Evolutionary conservation across 2,113 vertebrate species (phyloP), one percentile per base, ranked within the genome.

Genomic region (Gavia stellata): DNA sequence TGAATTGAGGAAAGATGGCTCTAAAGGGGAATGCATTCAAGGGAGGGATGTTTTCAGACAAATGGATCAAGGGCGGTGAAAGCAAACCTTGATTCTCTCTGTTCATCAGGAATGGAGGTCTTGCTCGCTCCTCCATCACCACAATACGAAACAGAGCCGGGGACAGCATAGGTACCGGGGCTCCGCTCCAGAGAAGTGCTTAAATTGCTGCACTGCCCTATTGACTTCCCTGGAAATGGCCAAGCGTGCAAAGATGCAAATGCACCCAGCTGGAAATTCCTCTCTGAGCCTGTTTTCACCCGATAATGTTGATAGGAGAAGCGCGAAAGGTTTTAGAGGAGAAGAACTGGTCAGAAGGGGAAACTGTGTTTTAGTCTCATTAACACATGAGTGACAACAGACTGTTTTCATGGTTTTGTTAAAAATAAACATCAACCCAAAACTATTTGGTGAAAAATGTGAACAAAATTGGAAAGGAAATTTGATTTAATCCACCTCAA

Each of bases 111-210:
- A 88, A n/a, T 28, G 58, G 70, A 72, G 72, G 6, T 38, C 53
- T 72, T 45, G 49, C 81, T 95, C 18, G 7, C 66, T 86, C 33
- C 63, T 86, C 26, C 62, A 80, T 62, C 62, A 24, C 36, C 0
- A 0, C 49, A 65, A 34, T 26, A 36, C 11, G 56, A 72, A 92
- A 20, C 15, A 26, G 78, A 58, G 62, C 25, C 0, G 8, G 52
- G 44, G 62, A 49, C 1, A 4, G 61, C 0, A 3, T 1, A 26
- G 29, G n/a, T 26, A 10, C 61, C 0, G 4, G 0, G 0, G 67
- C 74, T 84, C 70, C 3, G 1, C 66, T 90, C 53, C 25, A 3
- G 34, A 28, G 47, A 86, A 33, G 23, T 14, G 85, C 62, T 86
- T 33, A 68, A 96, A 90, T 84, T 9, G 3, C 61, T 53, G 67